Conservation (phyloP, 2,888 invertebrate species). For the Eucriotettix oculatus region DNA sequence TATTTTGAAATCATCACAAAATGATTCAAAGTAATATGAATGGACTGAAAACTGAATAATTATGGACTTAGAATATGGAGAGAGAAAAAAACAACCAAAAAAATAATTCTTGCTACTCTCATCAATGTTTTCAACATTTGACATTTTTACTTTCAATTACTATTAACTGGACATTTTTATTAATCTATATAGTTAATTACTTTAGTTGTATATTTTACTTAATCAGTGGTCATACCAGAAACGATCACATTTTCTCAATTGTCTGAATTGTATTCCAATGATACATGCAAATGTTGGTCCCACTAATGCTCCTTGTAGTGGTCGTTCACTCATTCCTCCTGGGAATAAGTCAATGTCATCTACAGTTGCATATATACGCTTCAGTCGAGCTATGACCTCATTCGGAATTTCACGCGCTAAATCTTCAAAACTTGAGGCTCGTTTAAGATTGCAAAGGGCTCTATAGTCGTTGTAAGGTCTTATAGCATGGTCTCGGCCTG, state of each 20-base stretch:
- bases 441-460: slow-evolving; percentile 73
- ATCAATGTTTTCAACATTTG: too few relatives aligned
- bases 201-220: too few relatives aligned
- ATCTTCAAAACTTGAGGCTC: slow-evolving; percentile 73
- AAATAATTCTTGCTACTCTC: too few relatives aligned
- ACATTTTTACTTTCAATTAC: too few relatives aligned
- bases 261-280: slow-evolving; percentile 85
- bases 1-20: background rate
- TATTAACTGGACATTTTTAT: too few relatives aligned
- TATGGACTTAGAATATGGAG: too few relatives aligned
- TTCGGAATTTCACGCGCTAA: slow-evolving; percentile 71
- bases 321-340: slow-evolving; percentile 76
- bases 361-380: slow-evolving; percentile 70
- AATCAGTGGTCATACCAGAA: slow-evolving; percentile 49
- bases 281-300: slow-evolving; percentile 92
- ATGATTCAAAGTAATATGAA: background rate
- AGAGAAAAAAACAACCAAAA: too few relatives aligned
- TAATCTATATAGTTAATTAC: too few relatives aligned
- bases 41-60: too few relatives aligned
- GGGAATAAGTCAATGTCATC: slow-evolving; percentile 95
- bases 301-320: slow-evolving; percentile 71
- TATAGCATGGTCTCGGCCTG: slow-evolving; percentile 70
- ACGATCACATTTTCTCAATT: slow-evolving; percentile 80
- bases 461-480: slow-evolving; percentile 83
- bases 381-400: slow-evolving; percentile 42